These are phyloP conservation scores for Dolichoris vasculosae DNA, from an alignment of 1,140 invertebrate species.

Conservation along the genomic window DNA sequence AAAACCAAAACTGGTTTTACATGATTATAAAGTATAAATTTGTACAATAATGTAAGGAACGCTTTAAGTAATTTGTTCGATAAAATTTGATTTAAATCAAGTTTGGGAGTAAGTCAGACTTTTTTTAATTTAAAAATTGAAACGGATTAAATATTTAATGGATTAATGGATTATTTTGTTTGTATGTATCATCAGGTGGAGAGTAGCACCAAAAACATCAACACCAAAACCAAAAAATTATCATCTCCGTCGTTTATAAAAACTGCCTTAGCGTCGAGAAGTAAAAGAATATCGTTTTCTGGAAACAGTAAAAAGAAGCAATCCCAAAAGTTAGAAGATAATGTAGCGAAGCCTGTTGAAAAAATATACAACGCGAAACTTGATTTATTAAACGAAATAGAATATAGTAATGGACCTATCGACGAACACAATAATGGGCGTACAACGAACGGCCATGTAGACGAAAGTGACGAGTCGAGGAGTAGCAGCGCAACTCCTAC, in stretches of 20 bases:
- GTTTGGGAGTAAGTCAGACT: no score
- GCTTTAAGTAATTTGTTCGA: no score
- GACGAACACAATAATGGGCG: conserved; percentile 65
- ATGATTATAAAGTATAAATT: no score
- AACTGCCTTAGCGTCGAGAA: conserved; percentile 76
- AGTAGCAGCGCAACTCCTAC: conserved; percentile 68
- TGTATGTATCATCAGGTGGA: background rate
- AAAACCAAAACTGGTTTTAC: no score
- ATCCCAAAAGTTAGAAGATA: conserved; percentile 27
- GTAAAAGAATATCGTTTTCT: conserved; percentile 62
- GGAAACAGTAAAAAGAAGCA: conserved; percentile 42
- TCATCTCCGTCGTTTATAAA: conserved; percentile 80
- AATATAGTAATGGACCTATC: background rate
- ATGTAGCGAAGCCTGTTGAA: conserved; percentile 13
- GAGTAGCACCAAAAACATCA: conserved; percentile 19
- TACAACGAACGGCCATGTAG: conserved; percentile 64
- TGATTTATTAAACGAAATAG: conserved; percentile 27
- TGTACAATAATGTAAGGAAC: no score
- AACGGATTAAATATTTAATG: conserved; percentile 1
- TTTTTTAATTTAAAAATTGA: no score
- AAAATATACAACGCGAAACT: conserved; percentile 14
- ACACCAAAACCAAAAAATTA: conserved; percentile 65
- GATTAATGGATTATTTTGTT: background rate
- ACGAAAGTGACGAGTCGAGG: conserved; percentile 74
- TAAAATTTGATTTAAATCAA: no score